These are phyloP conservation scores for Drosophila cardini DNA, from an alignment of 1,140 invertebrate genomes.

Conservation along the genomic window DNA sequence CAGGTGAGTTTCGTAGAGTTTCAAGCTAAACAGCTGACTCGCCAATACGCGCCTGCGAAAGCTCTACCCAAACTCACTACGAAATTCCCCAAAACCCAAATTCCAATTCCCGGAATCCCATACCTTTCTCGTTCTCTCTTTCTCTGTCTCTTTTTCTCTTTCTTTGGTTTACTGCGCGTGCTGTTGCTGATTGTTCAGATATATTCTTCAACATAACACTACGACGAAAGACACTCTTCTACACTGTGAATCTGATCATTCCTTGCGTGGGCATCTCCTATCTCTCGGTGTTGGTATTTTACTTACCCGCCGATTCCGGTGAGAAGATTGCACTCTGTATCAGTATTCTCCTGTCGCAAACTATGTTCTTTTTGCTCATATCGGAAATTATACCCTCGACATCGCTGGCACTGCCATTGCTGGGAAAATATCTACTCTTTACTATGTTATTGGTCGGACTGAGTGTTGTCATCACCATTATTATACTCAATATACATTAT, in stretches of 20 bases:
- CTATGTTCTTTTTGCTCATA: constrained; percentile 99
- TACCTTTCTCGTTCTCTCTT: constrained; percentile 4
- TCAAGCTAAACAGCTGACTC: constrained; percentile 59
- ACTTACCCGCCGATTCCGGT: constrained; percentile 98
- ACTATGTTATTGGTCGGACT: constrained; percentile 99
- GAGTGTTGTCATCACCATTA: constrained; percentile 98
- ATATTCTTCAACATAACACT: constrained; percentile 99
- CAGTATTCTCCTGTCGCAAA: constrained; percentile 98
- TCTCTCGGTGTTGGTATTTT: constrained; percentile 97
- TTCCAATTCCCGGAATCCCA: neutral
- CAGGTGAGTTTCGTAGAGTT: constrained; percentile 87
- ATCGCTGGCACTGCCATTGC: constrained; percentile 96
- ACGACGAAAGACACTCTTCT: constrained; percentile 96
- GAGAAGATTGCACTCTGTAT: constrained; percentile 99
- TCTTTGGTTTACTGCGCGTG: constrained; percentile 64
- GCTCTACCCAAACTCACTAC: constrained; percentile 81
- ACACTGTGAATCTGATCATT: constrained; percentile 97
- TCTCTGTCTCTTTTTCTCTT: neutral
- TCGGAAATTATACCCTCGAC: constrained; percentile 99
- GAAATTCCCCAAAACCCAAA: constrained; percentile 4
- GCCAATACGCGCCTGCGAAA: constrained; percentile 60
- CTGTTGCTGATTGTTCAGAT: constrained; percentile 87
- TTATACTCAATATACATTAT: constrained; percentile 99
- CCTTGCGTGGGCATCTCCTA: constrained; percentile 97
- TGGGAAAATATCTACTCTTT: constrained; percentile 99